phyloP scores from a whole-genome alignment of 2,888 invertebrate species.

The Dysmachus trigonus region DNA sequence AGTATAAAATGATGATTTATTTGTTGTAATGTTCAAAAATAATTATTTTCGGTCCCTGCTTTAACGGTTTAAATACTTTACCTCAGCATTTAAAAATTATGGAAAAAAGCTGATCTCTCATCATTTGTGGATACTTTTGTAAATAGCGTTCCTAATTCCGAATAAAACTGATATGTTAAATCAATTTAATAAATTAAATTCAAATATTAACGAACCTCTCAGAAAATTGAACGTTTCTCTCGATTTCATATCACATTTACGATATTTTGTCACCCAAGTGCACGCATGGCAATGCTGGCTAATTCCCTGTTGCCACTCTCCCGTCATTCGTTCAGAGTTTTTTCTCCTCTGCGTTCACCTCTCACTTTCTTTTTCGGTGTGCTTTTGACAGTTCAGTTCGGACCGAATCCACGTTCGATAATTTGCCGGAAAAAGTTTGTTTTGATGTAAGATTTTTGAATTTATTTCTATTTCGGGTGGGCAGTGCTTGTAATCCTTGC shows the following conservation, averaged over 20 bases:
- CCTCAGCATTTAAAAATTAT: too few relatives aligned
- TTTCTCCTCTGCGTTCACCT: background rate
- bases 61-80: too few relatives aligned
- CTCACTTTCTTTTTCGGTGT: background rate
- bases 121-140: too few relatives aligned
- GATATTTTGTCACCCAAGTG: background rate
- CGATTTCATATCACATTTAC: background rate
- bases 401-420: slow-evolving; percentile 43
- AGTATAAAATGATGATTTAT: too few relatives aligned
- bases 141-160: too few relatives aligned
- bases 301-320: background rate
- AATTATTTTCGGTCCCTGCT: too few relatives aligned
- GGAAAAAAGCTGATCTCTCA: too few relatives aligned
- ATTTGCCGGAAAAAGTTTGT: slow-evolving; percentile 17
- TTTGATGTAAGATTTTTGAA: slow-evolving; percentile 2
- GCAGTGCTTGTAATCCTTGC: background rate
- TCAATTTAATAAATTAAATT: too few relatives aligned
- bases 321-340: background rate
- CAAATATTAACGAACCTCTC: background rate
- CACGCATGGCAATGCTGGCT: background rate
- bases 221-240: background rate
- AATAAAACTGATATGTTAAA: too few relatives aligned
- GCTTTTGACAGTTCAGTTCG: slow-evolving; percentile 43
- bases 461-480: background rate
- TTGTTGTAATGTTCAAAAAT: too few relatives aligned